These are phyloP conservation scores for Brachionus rubens DNA, from an alignment of 1,140 invertebrate genomes.

Conservation along the genomic window DNA sequence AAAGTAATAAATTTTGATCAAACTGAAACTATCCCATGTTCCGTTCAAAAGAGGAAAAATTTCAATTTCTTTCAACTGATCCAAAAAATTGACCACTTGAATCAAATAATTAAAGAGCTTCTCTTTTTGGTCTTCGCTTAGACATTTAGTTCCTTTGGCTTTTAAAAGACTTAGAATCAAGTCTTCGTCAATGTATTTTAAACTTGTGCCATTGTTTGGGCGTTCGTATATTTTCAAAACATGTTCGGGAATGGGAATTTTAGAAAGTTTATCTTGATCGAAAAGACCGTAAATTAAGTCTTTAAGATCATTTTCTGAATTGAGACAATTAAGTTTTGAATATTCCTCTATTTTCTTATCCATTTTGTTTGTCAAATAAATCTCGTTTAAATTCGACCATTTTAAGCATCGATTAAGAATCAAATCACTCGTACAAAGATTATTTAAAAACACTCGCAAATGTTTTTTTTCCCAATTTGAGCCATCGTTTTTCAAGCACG, in stretches of 20 bases:
- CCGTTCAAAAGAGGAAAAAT: constrained; percentile 46
- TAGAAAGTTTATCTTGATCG: not conserved
- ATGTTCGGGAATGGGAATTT: not conserved
- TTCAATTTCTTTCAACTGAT: constrained; percentile 32
- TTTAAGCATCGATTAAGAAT: not conserved
- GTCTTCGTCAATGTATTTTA: not conserved
- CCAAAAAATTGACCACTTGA: not conserved
- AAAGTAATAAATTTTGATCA: constrained; percentile 21
- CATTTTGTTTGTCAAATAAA: constrained; percentile 31
- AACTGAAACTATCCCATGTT: constrained; percentile 31
- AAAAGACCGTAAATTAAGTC: constrained; percentile 8
- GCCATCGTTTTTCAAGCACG: not conserved
- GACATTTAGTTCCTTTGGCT: not conserved
- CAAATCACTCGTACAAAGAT: not conserved
- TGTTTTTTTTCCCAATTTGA: constrained; percentile 28
- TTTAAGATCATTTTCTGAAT: not conserved
- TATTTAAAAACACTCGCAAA: constrained; percentile 15
- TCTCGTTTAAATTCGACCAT: constrained; percentile 26
- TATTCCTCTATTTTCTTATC: not conserved
- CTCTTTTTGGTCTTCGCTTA: constrained; percentile 26
- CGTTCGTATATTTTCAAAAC: constrained; percentile 21
- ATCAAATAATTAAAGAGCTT: constrained; percentile 21
- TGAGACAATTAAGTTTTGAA: not conserved
- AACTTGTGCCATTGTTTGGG: not conserved
- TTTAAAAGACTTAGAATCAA: not conserved